phyloP scores from a whole-genome alignment of 2,888 invertebrate species.

The Serrognathus titanus region DNA sequence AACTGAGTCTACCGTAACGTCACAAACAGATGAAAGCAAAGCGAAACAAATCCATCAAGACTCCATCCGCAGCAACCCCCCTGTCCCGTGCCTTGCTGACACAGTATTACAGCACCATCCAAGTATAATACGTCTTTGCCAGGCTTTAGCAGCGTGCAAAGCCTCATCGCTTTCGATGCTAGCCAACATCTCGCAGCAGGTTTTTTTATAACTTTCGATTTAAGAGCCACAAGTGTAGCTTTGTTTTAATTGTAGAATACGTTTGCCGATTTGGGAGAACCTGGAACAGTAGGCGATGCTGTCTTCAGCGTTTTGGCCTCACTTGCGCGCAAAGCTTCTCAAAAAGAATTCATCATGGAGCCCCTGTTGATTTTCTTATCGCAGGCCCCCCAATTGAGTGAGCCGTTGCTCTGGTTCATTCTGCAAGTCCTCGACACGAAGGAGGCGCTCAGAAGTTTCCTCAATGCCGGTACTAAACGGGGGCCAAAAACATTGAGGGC shows the following conservation, averaged over 20 bases:
- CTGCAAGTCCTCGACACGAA: conserved; percentile 75
- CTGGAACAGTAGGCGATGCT: conserved; percentile 78
- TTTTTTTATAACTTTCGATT: not conserved
- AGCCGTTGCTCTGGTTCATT: conserved; percentile 82
- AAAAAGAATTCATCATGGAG: conserved; percentile 70
- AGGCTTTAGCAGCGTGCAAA: conserved; percentile 73
- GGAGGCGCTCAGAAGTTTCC: conserved; percentile 70
- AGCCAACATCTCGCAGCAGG: conserved; percentile 41
- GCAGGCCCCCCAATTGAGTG: conserved; percentile 64
- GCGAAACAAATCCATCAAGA: conserved; percentile 59
- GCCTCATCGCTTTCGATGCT: conserved; percentile 68
- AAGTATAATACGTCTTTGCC: conserved; percentile 80
- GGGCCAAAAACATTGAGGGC: conserved; percentile 2
- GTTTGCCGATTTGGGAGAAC: conserved; percentile 52
- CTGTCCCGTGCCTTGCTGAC: conserved; percentile 70
- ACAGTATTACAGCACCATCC: conserved; percentile 70
- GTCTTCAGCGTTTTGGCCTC: conserved; percentile 81
- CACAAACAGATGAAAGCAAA: conserved; percentile 84
- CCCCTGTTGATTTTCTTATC: conserved; percentile 71
- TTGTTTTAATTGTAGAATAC: conserved; percentile 21
- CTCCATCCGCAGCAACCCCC: conserved; percentile 28
- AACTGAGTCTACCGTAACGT: conserved; percentile 46
- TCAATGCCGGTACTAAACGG: conserved; percentile 56
- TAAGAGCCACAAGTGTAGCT: not conserved
- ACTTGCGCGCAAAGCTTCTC: conserved; percentile 72